These are phyloP conservation scores for Lasiurus cinereus DNA, from an alignment of 2,113 vertebrate genomes.

Conservation along the genomic window DNA sequence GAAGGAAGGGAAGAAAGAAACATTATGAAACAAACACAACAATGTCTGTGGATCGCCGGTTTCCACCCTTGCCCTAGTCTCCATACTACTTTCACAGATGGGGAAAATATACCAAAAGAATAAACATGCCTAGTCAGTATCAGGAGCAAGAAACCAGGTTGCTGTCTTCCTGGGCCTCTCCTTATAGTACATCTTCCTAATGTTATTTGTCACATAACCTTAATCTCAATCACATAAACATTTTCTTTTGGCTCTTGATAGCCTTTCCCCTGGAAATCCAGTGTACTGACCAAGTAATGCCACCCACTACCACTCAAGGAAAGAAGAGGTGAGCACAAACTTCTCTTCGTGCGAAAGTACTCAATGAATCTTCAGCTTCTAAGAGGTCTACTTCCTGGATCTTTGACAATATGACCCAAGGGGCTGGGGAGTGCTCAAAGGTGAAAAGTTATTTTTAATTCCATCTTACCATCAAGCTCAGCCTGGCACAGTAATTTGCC, in stretches of 20 bases:
- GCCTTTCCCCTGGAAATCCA: background rate
- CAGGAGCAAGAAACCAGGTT: background rate
- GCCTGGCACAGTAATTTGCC: background rate
- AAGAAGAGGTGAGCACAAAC: background rate
- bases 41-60: too few relatives aligned
- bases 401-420: background rate
- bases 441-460: background rate
- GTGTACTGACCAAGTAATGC: background rate
- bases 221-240: background rate
- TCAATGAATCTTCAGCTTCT: background rate
- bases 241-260: background rate
- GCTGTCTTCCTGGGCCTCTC: background rate
- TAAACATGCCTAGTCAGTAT: background rate
- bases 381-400: background rate
- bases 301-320: background rate
- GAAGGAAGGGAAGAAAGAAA: background rate
- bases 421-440: background rate
- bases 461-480: background rate
- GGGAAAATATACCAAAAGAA: background rate
- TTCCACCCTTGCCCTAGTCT: background rate
- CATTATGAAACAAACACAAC: background rate
- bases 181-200: background rate
- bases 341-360: background rate
- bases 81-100: background rate
- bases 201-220: background rate